Percentiles rank a stretch among this genome's conserved stretches.
phyloP scores from a whole-genome alignment of 2,797 vertebrate genomes.

The Micropoecilia bifurca region DNA sequence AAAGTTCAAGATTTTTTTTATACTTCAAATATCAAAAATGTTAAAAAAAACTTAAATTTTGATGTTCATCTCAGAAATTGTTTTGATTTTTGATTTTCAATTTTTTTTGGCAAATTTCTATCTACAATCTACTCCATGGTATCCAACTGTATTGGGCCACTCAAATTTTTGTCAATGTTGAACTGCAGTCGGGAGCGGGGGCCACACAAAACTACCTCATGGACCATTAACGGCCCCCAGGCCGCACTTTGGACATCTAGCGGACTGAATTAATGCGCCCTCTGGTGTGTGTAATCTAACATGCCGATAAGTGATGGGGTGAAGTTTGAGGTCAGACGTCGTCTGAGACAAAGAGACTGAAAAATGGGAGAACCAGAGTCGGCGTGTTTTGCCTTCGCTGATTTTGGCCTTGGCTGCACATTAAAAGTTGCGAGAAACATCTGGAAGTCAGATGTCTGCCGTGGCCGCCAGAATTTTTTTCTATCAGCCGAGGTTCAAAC shows the following conservation, averaged over 20 bases:
- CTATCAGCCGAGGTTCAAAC: constrained; percentile 39
- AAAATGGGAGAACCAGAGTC: constrained; percentile 1
- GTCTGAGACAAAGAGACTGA: constrained; percentile 14
- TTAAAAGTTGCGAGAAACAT: constrained; percentile 65
- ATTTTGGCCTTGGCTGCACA: constrained; percentile 53
- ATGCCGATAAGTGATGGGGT: constrained; percentile 7
- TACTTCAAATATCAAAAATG: no score
- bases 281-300: not conserved
- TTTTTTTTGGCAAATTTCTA: no score
- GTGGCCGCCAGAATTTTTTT: constrained; percentile 30
- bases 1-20: no score
- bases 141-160: no score
- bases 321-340: constrained; percentile 8
- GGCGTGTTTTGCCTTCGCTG: constrained; percentile 26
- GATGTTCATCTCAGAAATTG: no score
- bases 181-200: no score
- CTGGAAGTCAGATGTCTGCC: constrained; percentile 77
- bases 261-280: not conserved
- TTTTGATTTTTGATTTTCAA: no score
- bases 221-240: no score
- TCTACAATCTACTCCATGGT: no score
- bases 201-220: no score
- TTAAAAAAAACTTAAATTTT: no score
- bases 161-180: no score
- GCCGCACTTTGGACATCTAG: not conserved